Base-by-base conservation (phyloP, 2,888 invertebrate species). In the Galerucella calmariensis region DNA sequence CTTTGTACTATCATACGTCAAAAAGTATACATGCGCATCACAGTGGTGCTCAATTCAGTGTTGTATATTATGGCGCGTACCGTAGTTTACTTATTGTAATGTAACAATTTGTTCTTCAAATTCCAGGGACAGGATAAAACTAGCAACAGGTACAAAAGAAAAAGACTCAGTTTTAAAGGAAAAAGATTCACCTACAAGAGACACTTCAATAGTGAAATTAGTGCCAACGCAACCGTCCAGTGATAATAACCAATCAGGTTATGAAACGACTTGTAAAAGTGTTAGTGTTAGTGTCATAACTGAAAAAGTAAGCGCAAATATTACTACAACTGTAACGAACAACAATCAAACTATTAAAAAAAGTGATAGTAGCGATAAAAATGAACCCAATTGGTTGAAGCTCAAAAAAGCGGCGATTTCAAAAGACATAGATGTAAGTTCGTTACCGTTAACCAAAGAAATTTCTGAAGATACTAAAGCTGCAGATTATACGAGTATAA, bases 371-470 rank as follows among this genome's bases (percentile, higher is more conserved):
- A 81, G 88, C 63, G 80, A 85, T 12, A 89, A 87, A 80, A 86
- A 82, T 65, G 92, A 91, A 83, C 92, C 86, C 12, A 86, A 85
- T 73, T 95, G 95, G 95, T 91, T 90, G 14, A 94, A 94, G 88
- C 88, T 95, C 61, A 95, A 94, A 85, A 92, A 94, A 84, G 95
- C 95, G 14, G 89, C 91, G 53, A 91, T 92, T 79, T 87, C 91
- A 81, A 89, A 90, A 56, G 91, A 87, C 51, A 74, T 81, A 58
- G 83, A 83, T n/a, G 72, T 73, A 10, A 56, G 69, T 53, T 66
- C 73, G 14, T 46, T 70, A 35, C 20, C 74, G 16, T 11, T 67
- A 46, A 74, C 68, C 65, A 79, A 78, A 61, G 79, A 81, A 14
- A 76, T 69, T 72, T 53, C 56, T 16, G 75, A 75, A 14, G 73